phyloP scores from a whole-genome alignment of 2,113 vertebrate species.

The Nymphicus hollandicus region DNA sequence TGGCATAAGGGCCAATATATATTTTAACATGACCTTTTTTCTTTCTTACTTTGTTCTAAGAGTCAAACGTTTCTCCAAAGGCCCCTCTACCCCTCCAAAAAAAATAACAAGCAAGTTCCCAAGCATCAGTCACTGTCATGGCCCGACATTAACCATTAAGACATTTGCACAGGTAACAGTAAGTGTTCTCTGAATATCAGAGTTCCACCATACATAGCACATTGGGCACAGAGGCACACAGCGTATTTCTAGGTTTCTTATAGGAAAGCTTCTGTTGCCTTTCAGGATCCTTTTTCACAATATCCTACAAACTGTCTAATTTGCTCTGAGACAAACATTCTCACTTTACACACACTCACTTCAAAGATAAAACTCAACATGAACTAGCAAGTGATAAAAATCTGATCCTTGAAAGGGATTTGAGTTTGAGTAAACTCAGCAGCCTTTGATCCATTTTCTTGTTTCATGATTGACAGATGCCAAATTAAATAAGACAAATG shows the following conservation, averaged over 20 bases:
- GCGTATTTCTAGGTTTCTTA: background rate
- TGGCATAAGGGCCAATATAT: background rate
- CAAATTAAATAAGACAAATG: background rate
- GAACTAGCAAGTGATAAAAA: background rate
- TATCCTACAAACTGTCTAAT: background rate
- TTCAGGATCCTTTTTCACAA: background rate
- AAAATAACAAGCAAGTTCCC: background rate
- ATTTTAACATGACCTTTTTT: background rate
- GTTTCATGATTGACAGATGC: background rate
- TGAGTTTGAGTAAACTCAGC: background rate
- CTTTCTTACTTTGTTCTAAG: background rate
- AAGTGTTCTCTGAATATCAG: background rate
- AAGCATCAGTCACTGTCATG: background rate
- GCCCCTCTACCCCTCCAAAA: fast-evolving
- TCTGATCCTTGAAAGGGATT: background rate
- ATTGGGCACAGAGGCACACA: background rate
- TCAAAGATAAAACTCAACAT: background rate
- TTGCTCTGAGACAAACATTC: background rate
- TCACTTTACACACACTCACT: background rate
- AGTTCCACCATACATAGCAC: background rate
- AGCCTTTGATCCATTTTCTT: background rate
- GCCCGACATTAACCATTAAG: background rate
- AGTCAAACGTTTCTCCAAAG: background rate
- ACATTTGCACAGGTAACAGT: background rate
- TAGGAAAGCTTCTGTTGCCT: background rate